Evolutionary conservation across 1,140 invertebrate genomes (phyloP), one percentile per base, ranked within the genome.

Genomic region (Asbolus verrucosus): DNA sequence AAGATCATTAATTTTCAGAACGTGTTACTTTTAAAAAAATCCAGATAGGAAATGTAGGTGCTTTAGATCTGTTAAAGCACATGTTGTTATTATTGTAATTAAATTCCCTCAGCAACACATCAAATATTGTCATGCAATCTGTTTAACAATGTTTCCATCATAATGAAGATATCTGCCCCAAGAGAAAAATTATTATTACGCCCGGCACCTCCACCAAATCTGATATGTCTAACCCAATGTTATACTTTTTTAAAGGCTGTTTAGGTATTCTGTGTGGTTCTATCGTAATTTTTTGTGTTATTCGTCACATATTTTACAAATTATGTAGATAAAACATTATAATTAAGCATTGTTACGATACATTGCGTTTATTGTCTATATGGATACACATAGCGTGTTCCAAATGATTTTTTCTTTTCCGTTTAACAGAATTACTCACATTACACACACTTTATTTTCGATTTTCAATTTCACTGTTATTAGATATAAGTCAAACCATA

Each of bases 121-220:
- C 41, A 46, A 46, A 19, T 18, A 46, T 16, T 46, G n/a, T 46
- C 15, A 46, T 16, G 19, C 41, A 16, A 46, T 46, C 41, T 46
- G 15, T n/a, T 16, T 46, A 46, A 46, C 41, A 19, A 46, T 46
- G 41, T 46, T 16, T 46, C 41, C 41, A 46, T 46, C 19, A 46
- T 16, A 14, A 46, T 46, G 15, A 14, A 46, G 41, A 16, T 46
- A 16, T 46, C 41, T 15, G 15, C 18, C 41, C 8, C 41, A 6
- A 19, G 41, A 46, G 41, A n/a, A 18, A 46, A 46, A 19, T n/a
- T n/a, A n/a, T n/a, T 46, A 9, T 8, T 46, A 46, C 16, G 19
- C 41, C 41, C 41, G 41, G 41, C 41, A 16, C 41, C 41, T 46
- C 41, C 41, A 18, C 41, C 41, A 46, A 46, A 46, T 46, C 41